Base-by-base conservation (phyloP, 2,797 vertebrate species). In the Poliocrania exsul region DNA sequence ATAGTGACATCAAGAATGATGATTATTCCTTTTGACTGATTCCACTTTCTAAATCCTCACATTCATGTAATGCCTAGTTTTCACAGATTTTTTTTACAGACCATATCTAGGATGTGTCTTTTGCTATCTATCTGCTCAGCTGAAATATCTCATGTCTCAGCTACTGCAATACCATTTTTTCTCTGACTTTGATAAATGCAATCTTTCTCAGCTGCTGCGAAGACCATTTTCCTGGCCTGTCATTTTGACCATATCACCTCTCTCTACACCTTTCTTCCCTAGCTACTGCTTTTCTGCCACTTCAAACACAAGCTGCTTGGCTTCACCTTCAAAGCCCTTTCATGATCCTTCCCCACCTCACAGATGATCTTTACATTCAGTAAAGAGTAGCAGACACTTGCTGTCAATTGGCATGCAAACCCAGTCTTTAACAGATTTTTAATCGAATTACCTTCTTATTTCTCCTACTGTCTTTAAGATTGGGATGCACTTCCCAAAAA, bases 121-220 rank as follows among this genome's bases (percentile, higher is more conserved):
- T 92, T 75, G 57, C 73, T 92, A 50, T 83, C 87, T 91, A 13
- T 49, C 57, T 75, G 51, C 73, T 72, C 69, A 93, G 90, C 46
- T 81, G 62, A 94, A 95, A 79, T 84, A 90, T 46, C 77, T 88
- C 77, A 65, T 0, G 0, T 72, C 65, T 91, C 46, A 60, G 46
- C 62, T 92, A 78, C 80, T 72, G 65, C 61, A 91, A 79, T 15
- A 90, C 10, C 10, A 18, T 84, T 93, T 89, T 91, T 86, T 57
- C 37, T 86, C 35, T 49, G 33, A 37, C 71, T 94, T 92, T 96
- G 92, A 93, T 82, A 96, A 93, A 95, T 66, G 18, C 66, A 94
- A 65, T 92, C 93, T 90, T 92, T 47, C 88, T 86, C 40, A 84
- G 70, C 65, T 88, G 51, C 88, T 81, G 73, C 2, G 1, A 88